These are phyloP conservation scores for Copidosoma floridanum DNA, from an alignment of 1,140 invertebrate species.

Conservation along the genomic window DNA sequence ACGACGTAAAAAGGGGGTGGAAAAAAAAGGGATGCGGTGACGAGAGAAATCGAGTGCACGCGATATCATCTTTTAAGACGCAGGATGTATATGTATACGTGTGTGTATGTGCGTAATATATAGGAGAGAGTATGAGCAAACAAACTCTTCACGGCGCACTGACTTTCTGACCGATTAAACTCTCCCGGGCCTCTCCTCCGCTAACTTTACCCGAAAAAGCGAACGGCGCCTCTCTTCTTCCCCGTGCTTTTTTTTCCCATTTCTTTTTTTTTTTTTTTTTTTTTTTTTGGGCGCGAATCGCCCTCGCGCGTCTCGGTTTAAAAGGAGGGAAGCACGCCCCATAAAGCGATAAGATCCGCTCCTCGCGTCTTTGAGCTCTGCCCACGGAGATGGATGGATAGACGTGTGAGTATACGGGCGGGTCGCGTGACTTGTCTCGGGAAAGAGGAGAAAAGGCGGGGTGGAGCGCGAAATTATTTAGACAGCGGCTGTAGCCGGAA, in stretches of 20 bases:
- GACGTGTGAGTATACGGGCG: no score
- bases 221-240: not conserved
- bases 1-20: no score
- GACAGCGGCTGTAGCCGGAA: not conserved
- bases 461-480: constrained; percentile 15
- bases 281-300: not conserved
- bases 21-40: not conserved
- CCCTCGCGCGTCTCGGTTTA: constrained; percentile 4
- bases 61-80: not conserved
- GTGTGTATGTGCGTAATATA: no score
- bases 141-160: constrained; percentile 10
- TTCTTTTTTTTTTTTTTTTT: not conserved
- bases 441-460: no score
- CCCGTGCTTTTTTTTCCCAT: not conserved
- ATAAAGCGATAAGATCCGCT: constrained; percentile 22
- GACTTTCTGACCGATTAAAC: constrained; percentile 33
- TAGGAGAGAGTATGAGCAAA: constrained; percentile 11
- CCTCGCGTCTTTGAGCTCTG: not conserved
- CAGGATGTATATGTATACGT: no score
- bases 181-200: constrained; percentile 11
- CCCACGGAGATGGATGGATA: no score
- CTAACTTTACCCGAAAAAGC: constrained; percentile 21
- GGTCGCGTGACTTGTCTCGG: no score
- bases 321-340: constrained; percentile 20
- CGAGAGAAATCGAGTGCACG: not conserved